A percentile compares a stretch with the other conserved stretches of the same genome.
Evolutionary conservation across 2,888 invertebrate genomes (phyloP).

Genomic region (Pheosia gnoma): DNA sequence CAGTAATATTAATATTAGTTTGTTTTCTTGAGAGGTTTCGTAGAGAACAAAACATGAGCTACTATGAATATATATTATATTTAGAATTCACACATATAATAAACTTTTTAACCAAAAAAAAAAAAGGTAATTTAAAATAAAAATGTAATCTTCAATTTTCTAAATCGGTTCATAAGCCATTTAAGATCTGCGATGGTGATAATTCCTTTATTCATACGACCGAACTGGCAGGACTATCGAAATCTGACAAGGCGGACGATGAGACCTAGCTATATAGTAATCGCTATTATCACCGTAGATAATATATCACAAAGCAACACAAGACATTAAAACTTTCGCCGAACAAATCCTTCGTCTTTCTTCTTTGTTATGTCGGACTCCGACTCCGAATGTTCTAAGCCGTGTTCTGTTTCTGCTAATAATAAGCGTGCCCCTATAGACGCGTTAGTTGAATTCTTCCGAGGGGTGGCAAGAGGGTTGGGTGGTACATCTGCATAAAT

Average conservation of each 20-base stretch:
- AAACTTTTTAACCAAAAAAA: too few species aligned
- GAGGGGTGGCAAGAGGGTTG: conserved; percentile 34
- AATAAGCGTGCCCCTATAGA: conserved; percentile 58
- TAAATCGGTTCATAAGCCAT: conserved; percentile 33
- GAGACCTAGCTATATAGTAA: too few species aligned
- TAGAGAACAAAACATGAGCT: conserved; percentile 70
- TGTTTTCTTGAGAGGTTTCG: conserved; percentile 66
- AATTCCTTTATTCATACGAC: too few species aligned
- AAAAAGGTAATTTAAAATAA: too few species aligned
- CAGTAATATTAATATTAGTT: conserved; percentile 70
- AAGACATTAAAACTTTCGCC: conserved; percentile 28
- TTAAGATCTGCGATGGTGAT: too few species aligned
- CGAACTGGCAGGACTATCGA: too few species aligned
- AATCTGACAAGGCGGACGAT: too few species aligned
- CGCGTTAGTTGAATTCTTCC: conserved; percentile 73
- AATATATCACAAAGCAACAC: conserved; percentile 19
- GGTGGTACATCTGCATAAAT: conserved; percentile 75
- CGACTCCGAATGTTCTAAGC: conserved; percentile 58
- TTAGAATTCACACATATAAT: too few species aligned
- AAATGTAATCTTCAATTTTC: conserved; percentile 40
- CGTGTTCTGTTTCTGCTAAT: conserved; percentile 52
- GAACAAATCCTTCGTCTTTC: conserved; percentile 39
- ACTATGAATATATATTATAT: conserved; percentile 76
- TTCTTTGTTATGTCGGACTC: conserved; percentile 58
- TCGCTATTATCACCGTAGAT: too few species aligned